phyloP scores from a whole-genome alignment of 2,888 invertebrate species.

The Papilio protenor region DNA sequence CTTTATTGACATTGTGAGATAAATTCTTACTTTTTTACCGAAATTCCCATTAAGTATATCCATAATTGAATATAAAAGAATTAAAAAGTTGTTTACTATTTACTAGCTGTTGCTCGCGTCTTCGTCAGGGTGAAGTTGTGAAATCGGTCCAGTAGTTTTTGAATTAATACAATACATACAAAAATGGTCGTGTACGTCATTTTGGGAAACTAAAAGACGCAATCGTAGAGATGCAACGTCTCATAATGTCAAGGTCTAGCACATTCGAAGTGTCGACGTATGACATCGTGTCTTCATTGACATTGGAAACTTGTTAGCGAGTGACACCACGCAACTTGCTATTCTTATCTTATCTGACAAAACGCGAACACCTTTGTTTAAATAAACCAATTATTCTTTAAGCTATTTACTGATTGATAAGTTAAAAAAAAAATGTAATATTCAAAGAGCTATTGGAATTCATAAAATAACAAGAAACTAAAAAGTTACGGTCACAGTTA shows the following conservation, averaged over 20 bases:
- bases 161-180: too few relatives aligned
- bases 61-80: background rate
- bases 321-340: constrained; percentile 18
- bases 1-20: too few relatives aligned
- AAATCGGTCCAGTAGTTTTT: too few relatives aligned
- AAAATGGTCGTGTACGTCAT: background rate
- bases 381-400: background rate
- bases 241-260: constrained; percentile 64
- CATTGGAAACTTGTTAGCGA: constrained; percentile 58
- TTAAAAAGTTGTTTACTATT: background rate
- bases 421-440: background rate
- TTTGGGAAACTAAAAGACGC: constrained; percentile 30
- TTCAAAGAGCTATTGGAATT: background rate
- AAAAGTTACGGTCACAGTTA: background rate
- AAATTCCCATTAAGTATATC: background rate
- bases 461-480: background rate
- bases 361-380: constrained; percentile 22
- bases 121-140: too few relatives aligned
- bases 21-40: background rate
- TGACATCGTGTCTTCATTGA: constrained; percentile 52
- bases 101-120: too few relatives aligned
- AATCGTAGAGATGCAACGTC: constrained; percentile 43
- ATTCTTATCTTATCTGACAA: constrained; percentile 19
- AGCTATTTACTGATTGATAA: background rate
- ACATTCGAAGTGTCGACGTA: constrained; percentile 52